These are phyloP conservation scores for Malurus alboscapulatus DNA, from an alignment of 2,113 vertebrate genomes.

Conservation along the genomic window DNA sequence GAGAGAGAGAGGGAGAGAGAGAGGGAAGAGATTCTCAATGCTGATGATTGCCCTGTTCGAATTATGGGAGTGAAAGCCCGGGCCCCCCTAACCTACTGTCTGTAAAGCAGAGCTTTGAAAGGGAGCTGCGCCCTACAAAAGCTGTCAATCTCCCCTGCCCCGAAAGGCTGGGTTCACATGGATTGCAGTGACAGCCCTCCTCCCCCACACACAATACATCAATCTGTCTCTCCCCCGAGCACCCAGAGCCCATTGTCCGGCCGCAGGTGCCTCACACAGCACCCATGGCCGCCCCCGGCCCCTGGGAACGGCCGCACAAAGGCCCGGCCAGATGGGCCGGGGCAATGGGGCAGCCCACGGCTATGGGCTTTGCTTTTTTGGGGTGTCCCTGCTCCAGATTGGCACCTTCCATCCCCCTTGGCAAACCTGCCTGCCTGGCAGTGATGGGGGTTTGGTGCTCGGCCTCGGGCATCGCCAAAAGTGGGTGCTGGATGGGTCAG, in stretches of 20 bases:
- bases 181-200: slow-evolving; percentile 95
- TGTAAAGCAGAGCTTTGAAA: slow-evolving; percentile 97
- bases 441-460: neutral
- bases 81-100: slow-evolving; percentile 91
- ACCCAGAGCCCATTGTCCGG: slow-evolving; percentile 91
- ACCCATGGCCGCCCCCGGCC: slow-evolving; percentile 85
- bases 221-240: slow-evolving; percentile 95
- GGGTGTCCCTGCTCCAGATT: neutral
- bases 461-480: fast-evolving
- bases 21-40: slow-evolving; percentile 75
- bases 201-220: slow-evolving; percentile 94
- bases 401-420: neutral
- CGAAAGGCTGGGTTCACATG: slow-evolving; percentile 96
- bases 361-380: neutral
- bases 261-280: slow-evolving; percentile 97
- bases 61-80: slow-evolving; percentile 81
- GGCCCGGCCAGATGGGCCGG: slow-evolving; percentile 74
- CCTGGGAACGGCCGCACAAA: slow-evolving; percentile 89
- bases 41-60: slow-evolving; percentile 81
- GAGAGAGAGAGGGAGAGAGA: neutral
- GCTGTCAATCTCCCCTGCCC: slow-evolving; percentile 96
- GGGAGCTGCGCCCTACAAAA: slow-evolving; percentile 92
- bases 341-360: neutral
- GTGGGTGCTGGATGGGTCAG: neutral
- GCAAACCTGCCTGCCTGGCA: neutral